These are phyloP conservation scores for Antechinus flavipes DNA, from an alignment of 2,113 vertebrate species.

Conservation along the genomic window DNA sequence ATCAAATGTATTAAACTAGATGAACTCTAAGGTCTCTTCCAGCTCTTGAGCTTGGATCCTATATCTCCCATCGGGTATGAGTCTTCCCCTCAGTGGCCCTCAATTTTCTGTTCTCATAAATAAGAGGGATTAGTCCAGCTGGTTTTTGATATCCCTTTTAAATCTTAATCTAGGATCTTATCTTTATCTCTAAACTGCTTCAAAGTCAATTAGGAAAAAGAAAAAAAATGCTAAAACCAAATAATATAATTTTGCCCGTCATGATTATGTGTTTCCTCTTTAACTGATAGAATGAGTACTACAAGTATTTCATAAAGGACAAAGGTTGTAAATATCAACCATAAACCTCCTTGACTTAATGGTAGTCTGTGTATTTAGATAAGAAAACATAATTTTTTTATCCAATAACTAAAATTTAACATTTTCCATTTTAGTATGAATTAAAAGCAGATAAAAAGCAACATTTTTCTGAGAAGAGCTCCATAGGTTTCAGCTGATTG, in stretches of 20 bases:
- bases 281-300: not conserved
- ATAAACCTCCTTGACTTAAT: not conserved
- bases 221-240: not conserved
- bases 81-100: too few species aligned
- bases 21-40: too few species aligned
- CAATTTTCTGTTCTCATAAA: too few species aligned
- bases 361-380: not conserved
- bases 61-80: too few species aligned
- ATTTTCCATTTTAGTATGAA: not conserved
- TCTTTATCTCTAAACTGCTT: not conserved
- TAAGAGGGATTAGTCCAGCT: too few species aligned
- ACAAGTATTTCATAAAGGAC: not conserved
- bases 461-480: not conserved
- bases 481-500: not conserved
- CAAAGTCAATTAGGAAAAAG: not conserved
- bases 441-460: not conserved
- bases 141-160: too few species aligned
- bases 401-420: not conserved
- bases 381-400: not conserved
- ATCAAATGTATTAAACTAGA: too few species aligned
- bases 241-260: not conserved
- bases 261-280: not conserved
- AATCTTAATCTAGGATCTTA: not conserved
- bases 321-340: not conserved
- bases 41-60: too few species aligned